Percentiles rank a stretch among this genome's conserved stretches.
Evolutionary conservation across 2,113 vertebrate genomes (phyloP).

Genomic region (Marmota monax): DNA sequence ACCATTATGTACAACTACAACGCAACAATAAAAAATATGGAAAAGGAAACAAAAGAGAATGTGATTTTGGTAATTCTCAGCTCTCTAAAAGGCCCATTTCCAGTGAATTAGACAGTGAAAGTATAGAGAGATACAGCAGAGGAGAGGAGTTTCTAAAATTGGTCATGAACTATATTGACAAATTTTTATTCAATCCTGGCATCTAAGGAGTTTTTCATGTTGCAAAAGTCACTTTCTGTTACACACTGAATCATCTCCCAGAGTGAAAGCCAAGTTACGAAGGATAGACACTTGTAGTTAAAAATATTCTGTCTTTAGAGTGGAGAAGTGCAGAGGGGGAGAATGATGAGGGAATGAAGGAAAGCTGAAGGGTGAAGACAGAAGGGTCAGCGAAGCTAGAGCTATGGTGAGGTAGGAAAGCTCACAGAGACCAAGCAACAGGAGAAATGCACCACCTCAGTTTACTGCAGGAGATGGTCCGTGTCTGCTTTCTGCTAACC

Average conservation of each 20-base stretch:
- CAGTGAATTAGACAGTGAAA: neutral
- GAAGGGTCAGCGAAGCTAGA: neutral
- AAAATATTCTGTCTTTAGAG: conserved; percentile 36
- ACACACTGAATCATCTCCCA: conserved; percentile 10
- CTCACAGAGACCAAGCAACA: neutral
- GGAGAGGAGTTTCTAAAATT: neutral
- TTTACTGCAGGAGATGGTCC: neutral
- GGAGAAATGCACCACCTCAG: neutral
- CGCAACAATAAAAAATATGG: too few relatives aligned
- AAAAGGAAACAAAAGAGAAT: too few relatives aligned
- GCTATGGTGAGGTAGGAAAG: neutral
- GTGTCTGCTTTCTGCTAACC: neutral
- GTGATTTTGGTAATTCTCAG: neutral
- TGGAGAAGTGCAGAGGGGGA: neutral
- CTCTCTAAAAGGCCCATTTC: fast-evolving
- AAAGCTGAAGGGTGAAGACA: neutral
- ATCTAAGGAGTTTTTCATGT: conserved; percentile 7
- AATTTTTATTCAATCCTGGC: neutral
- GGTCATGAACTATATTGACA: neutral
- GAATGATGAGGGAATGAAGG: neutral
- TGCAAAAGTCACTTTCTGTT: conserved; percentile 42
- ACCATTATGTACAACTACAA: too few relatives aligned
- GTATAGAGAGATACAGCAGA: neutral
- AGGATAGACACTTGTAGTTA: neutral
- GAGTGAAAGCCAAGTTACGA: conserved; percentile 12